Evolutionary conservation across 2,797 vertebrate genomes (phyloP), one percentile per base, ranked within the genome.

Genomic region (Pantherophis vulpinus): DNA sequence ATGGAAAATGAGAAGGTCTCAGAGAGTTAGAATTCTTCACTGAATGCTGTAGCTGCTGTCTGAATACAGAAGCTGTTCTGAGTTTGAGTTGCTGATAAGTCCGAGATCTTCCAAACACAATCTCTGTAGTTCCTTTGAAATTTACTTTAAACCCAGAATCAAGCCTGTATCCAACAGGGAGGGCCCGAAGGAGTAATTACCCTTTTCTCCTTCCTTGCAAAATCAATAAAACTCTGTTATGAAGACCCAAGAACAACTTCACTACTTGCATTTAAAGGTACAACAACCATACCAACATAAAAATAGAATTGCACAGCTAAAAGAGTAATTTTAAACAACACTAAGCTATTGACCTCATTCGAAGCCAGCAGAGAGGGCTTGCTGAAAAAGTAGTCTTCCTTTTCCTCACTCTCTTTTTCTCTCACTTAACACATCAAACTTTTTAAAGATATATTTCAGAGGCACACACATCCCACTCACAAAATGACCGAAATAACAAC

Each of bases 211-310:
- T 93, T 94, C 56, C 18, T 92, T 54, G 18, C 58, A 87, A 86
- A 87, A 87, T 94, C 93, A 90, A 90, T 94, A 93, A 95, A 94
- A 42, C 74, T 23, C 32, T 79, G 74, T 79, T 79, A 42, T 79
- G 74, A 79, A 79, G 70, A 74, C 70, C 74, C 74, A 42, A 42
- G 74, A 79, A 79, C 74, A 79, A 18, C 74, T 47, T 42, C 37
- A 79, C 74, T 79, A 47, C 74, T 79, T 42, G 32, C 37, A 79
- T 42, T 79, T 42, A 42, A 42, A 79, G 74, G 9, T 42, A 79
- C 37, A 79, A 79, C 20, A 79, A 42, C 37, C 3, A 20, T 11
- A 79, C 37, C 37, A 79, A 23, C 37, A 79, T 79, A 79, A 47
- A 79, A 79, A 79, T 79, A 79, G 74, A 42, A 42, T 11, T 1